Percentiles rank a stretch among this genome's conserved stretches.
Evolutionary conservation across 2,888 invertebrate genomes (phyloP).

Genomic region (Ernsta delagoae): DNA sequence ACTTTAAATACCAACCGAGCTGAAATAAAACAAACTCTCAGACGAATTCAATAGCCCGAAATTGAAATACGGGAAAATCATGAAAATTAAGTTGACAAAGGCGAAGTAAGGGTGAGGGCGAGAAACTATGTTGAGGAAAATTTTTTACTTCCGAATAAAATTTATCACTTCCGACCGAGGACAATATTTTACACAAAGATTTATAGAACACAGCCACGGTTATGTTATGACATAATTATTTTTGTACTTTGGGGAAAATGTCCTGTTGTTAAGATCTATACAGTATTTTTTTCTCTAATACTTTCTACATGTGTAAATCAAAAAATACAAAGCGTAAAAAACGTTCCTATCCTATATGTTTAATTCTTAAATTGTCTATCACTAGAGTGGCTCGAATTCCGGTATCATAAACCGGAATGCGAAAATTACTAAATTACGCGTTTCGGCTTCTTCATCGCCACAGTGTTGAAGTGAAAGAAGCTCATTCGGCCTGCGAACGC

Average conservation of each 20-base stretch:
- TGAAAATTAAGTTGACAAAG: conserved; percentile 60
- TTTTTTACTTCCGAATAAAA: conserved; percentile 54
- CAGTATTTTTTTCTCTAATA: too few species aligned
- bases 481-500: neutral
- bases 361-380: too few species aligned
- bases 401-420: neutral
- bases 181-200: conserved; percentile 23
- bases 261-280: too few species aligned
- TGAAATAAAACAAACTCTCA: conserved; percentile 23
- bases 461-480: neutral
- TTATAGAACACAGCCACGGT: conserved; percentile 7
- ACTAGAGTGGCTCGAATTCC: neutral
- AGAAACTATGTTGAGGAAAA: conserved; percentile 53
- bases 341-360: too few species aligned
- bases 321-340: too few species aligned
- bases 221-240: too few species aligned
- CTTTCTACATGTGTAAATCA: too few species aligned
- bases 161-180: conserved; percentile 47
- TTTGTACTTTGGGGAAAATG: too few species aligned
- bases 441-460: neutral
- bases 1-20: conserved; percentile 17
- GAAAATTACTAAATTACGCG: neutral
- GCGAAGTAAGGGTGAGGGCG: conserved; percentile 47
- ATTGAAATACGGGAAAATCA: conserved; percentile 58
- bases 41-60: conserved; percentile 39